Percentiles rank a stretch among this genome's conserved stretches.
Evolutionary conservation across 2,113 vertebrate species (phyloP).

Genomic region (Pithys albifrons): DNA sequence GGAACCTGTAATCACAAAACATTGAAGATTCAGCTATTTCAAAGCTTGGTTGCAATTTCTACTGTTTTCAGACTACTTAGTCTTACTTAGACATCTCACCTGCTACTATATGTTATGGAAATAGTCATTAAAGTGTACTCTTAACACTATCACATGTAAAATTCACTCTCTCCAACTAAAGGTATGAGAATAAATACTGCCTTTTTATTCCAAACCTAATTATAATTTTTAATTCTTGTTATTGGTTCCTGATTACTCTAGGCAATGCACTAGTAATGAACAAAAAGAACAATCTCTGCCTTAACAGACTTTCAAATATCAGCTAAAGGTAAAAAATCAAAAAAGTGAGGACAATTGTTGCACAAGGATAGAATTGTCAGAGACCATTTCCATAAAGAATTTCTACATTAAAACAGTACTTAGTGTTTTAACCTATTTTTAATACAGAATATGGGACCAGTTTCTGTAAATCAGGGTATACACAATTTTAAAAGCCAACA

Average conservation of each 20-base stretch:
- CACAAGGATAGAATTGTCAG: not conserved
- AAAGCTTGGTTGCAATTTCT: constrained; percentile 63
- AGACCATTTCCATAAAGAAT: not conserved
- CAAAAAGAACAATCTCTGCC: not conserved
- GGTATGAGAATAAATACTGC: not conserved
- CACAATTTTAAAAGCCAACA: not conserved
- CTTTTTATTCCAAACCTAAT: not conserved
- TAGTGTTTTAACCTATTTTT: not conserved
- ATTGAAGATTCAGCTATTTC: constrained; percentile 70
- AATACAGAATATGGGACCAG: not conserved
- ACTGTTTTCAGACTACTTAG: constrained; percentile 60
- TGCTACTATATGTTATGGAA: not conserved
- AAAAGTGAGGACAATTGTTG: not conserved
- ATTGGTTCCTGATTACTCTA: not conserved
- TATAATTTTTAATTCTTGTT: not conserved
- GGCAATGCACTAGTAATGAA: not conserved
- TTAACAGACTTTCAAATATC: not conserved
- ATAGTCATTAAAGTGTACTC: not conserved
- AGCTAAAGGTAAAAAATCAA: not conserved
- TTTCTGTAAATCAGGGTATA: not conserved
- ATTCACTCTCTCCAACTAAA: not conserved
- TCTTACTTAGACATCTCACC: constrained; percentile 25
- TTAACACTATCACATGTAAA: not conserved
- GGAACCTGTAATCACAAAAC: constrained; percentile 70
- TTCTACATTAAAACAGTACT: not conserved